Base-by-base conservation (phyloP, 2,888 invertebrate genomes). In the Clepsis dumicolana region DNA sequence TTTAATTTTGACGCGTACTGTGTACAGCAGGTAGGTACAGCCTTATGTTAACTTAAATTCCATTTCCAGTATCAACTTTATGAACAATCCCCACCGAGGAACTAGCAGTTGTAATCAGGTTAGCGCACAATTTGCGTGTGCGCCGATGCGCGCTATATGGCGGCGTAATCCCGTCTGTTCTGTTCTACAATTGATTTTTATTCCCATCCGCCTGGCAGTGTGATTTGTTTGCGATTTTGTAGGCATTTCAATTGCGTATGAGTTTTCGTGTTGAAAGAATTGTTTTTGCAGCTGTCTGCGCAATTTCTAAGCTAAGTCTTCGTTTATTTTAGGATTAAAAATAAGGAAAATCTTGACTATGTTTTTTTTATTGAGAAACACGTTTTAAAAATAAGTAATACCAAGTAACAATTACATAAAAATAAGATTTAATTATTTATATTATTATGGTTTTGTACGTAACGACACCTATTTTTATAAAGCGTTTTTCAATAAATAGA, bases 121-220 rank as follows among this genome's bases (percentile, higher is more conserved):
- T 96, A 96, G 95, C 94, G 95, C 95, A 95, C 96, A 96, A 96
- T 96, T 96, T 96, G 96, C 95, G 94, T 94, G 93, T 94, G 94
- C 94, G 93, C 90, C 95, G 95, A 95, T 95, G 96, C 96, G 95
- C 95, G 95, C 87, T 86, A 86, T 87, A 88, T 87, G 86, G 77
- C 81, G 77, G 80, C 74, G 84, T 86, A 88, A 88, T 86, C 88
- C 79, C 75, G 81, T 76, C 82, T 81, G 81, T 16, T 67, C 69
- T 65, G 65, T 78, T 77, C 73, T 62, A 53, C 76, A 68, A 74
- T 73, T 72, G 73, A 72, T 74, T 63, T 63, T 71, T 68, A 71
- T 65, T 71, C 70, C 32, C 64, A 62, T 67, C 71, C 66, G 59
- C 38, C 27, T 32, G 59, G 41, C 61, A 10, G 29, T 14, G 8